Percentiles rank a stretch among this genome's conserved stretches.
These are phyloP conservation scores for Xenopus petersii DNA, from an alignment of 2,797 vertebrate species.

Conservation along the genomic window DNA sequence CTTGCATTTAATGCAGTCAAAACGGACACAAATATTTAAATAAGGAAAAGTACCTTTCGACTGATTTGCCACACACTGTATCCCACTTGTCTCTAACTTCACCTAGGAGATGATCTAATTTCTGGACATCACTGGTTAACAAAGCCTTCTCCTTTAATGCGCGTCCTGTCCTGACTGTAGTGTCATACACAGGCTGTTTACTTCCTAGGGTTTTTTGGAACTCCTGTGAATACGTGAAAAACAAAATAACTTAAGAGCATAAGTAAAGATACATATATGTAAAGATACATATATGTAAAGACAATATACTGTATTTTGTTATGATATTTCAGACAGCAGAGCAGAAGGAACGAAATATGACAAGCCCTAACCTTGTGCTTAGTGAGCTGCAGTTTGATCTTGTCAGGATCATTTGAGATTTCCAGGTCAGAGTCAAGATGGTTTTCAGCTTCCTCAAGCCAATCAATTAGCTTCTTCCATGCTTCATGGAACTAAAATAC, in stretches of 20 bases:
- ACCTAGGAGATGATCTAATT: conserved; percentile 88
- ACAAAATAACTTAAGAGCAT: neutral
- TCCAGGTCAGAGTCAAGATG: conserved; percentile 92
- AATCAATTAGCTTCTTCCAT: conserved; percentile 95
- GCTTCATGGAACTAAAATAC: conserved; percentile 89
- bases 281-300: too few relatives aligned
- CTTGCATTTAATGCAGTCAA: too few relatives aligned
- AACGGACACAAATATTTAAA: too few relatives aligned
- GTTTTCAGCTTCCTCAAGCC: conserved; percentile 95
- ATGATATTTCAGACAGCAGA: too few relatives aligned
- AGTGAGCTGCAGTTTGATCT: conserved; percentile 92
- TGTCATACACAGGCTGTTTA: conserved; percentile 96
- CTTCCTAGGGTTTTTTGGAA: conserved; percentile 95
- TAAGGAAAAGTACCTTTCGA: conserved; percentile 77
- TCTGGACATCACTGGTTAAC: conserved; percentile 85
- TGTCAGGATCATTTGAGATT: conserved; percentile 97
- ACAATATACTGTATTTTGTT: too few relatives aligned
- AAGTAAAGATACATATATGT: too few relatives aligned
- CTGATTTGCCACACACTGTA: conserved; percentile 96
- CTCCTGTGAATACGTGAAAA: conserved; percentile 68
- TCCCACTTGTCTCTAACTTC: conserved; percentile 98
- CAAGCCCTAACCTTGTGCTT: conserved; percentile 86
- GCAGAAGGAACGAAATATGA: too few relatives aligned
- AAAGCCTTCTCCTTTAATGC: conserved; percentile 93
- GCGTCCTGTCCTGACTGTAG: conserved; percentile 88